Conservation (phyloP, 2,888 invertebrate genomes). For the Drosophila cognata region DNA sequence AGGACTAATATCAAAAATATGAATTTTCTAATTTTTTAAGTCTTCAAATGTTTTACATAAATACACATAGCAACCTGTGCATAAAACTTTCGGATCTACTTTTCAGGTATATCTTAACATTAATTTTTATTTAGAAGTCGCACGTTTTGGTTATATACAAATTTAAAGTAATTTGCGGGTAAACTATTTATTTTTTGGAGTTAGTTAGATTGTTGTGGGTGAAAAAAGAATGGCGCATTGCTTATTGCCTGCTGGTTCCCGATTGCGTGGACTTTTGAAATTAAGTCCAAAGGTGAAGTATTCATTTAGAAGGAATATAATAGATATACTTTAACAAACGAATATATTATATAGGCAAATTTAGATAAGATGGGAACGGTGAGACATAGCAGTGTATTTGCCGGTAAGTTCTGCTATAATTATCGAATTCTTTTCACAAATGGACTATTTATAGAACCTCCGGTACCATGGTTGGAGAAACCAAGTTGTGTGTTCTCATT, state of each 20-base stretch:
- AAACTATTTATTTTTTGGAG: neutral
- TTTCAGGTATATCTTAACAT: neutral
- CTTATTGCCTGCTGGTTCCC: neutral
- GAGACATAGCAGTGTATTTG: slow-evolving; percentile 5
- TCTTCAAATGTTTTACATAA: neutral
- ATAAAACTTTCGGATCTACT: neutral
- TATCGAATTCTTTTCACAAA: neutral
- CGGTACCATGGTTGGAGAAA: slow-evolving; percentile 39
- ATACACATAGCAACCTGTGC: slow-evolving; percentile 16
- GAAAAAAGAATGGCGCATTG: slow-evolving; percentile 43
- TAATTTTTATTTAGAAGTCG: slow-evolving; percentile 6
- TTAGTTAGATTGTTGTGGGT: neutral
- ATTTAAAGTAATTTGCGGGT: slow-evolving; percentile 8
- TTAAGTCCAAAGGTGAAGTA: slow-evolving; percentile 38
- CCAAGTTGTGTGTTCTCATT: slow-evolving; percentile 49
- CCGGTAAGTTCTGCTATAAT: slow-evolving; percentile 8
- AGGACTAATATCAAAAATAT: neutral
- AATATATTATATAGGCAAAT: slow-evolving; percentile 1
- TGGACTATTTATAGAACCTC: slow-evolving; percentile 29
- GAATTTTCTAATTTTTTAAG: no score
- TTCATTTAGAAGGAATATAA: neutral
- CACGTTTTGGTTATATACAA: slow-evolving; percentile 9
- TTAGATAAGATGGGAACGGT: neutral
- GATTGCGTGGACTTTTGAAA: slow-evolving; percentile 1
- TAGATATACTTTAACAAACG: neutral